These are phyloP conservation scores for Fulmarus glacialis DNA, from an alignment of 2,113 vertebrate genomes.

Conservation along the genomic window DNA sequence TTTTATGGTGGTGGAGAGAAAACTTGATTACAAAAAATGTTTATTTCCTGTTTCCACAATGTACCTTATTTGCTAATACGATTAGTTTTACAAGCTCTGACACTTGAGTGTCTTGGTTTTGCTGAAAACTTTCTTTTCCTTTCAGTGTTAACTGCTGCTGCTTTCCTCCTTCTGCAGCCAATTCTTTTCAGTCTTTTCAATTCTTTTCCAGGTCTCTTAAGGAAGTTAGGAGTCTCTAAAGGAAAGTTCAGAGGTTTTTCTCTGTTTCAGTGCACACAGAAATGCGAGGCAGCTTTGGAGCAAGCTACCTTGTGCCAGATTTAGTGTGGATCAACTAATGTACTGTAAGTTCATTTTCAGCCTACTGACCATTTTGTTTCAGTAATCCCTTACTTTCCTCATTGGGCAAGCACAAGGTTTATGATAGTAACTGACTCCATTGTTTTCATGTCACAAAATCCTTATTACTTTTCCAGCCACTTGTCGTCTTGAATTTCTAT, in stretches of 20 bases:
- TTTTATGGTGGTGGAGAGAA: background rate
- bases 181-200: background rate
- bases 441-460: background rate
- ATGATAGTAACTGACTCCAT: fast-evolving
- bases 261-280: background rate
- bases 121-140: background rate
- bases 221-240: background rate
- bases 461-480: background rate
- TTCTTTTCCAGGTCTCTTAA: background rate
- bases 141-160: background rate
- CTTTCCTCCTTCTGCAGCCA: background rate
- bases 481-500: background rate
- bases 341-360: background rate
- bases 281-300: background rate
- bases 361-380: background rate
- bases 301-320: background rate
- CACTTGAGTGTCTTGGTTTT: background rate
- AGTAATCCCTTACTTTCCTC: background rate
- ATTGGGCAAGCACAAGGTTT: background rate
- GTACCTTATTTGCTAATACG: background rate
- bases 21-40: background rate
- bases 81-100: background rate
- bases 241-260: background rate
- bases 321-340: background rate
- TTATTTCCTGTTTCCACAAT: background rate